These are phyloP conservation scores for Cremastinae sp. DNA, from an alignment of 2,888 invertebrate genomes.

Conservation along the genomic window DNA sequence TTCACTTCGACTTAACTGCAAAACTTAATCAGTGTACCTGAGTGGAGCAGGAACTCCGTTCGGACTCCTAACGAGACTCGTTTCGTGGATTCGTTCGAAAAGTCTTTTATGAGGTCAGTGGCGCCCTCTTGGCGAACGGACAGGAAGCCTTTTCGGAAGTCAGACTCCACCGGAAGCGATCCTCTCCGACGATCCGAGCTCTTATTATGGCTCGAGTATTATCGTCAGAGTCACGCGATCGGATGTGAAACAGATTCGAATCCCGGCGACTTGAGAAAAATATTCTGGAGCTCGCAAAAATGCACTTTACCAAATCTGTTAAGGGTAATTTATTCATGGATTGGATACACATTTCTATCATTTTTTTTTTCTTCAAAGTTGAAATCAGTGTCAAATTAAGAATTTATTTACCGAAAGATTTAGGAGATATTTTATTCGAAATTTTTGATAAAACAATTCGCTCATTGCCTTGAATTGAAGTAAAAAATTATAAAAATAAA, in stretches of 20 bases:
- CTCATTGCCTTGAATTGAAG: no score
- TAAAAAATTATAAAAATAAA: no score
- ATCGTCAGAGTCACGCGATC: constrained; percentile 51
- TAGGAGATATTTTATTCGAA: no score
- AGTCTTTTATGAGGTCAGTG: neutral
- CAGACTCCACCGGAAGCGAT: constrained; percentile 32
- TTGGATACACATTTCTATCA: no score
- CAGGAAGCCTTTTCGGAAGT: constrained; percentile 50
- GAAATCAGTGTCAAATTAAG: no score
- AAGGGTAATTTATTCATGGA: no score
- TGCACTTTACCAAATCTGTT: no score
- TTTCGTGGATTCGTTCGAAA: constrained; percentile 37
- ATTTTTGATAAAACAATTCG: no score
- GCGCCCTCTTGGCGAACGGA: constrained; percentile 41
- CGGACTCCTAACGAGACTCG: constrained; percentile 52
- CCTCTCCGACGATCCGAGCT: constrained; percentile 24
- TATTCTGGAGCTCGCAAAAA: no score
- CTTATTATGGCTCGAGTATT: constrained; percentile 32
- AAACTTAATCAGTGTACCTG: constrained; percentile 56
- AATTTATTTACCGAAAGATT: no score
- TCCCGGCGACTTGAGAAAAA: neutral
- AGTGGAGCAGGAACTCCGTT: constrained; percentile 27
- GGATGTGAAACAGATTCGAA: constrained; percentile 18
- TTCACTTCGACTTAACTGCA: constrained; percentile 28
- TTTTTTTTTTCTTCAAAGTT: no score